Evolutionary conservation across 2,797 vertebrate genomes (phyloP).

Genomic region (Eulemur albifrons): DNA sequence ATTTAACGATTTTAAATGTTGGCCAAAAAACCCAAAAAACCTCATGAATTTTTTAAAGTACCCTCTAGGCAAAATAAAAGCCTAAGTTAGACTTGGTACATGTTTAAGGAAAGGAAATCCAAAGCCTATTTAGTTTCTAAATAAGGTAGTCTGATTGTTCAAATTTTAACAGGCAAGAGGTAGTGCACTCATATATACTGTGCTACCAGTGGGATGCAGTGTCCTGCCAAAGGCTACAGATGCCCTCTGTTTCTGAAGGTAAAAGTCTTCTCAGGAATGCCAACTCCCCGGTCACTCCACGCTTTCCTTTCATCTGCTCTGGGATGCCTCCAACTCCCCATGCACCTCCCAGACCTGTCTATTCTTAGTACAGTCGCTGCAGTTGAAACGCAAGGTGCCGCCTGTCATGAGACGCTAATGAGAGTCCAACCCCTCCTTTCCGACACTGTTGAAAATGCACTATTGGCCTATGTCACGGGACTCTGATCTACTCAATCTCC

Average conservation of each 20-base stretch:
- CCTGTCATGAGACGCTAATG: neutral
- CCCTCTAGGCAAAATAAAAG: neutral
- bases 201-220: neutral
- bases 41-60: neutral
- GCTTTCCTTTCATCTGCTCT: constrained; percentile 23
- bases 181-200: rapidly evolving
- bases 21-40: neutral
- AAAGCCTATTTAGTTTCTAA: neutral
- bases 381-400: constrained; percentile 52
- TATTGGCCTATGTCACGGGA: neutral
- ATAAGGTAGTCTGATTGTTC: neutral
- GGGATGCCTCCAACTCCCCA: constrained; percentile 17
- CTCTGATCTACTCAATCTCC: neutral
- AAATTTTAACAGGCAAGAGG: neutral
- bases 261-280: constrained; percentile 22
- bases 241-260: neutral
- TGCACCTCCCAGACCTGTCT: constrained; percentile 53
- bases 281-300: neutral
- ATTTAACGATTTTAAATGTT: constrained; percentile 33
- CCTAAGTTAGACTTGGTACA: neutral
- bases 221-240: neutral
- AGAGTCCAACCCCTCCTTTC: neutral
- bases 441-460: neutral
- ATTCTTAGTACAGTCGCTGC: constrained; percentile 50
- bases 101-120: neutral